These are phyloP conservation scores for Meganola albula DNA, from an alignment of 2,888 invertebrate species.

Conservation along the genomic window DNA sequence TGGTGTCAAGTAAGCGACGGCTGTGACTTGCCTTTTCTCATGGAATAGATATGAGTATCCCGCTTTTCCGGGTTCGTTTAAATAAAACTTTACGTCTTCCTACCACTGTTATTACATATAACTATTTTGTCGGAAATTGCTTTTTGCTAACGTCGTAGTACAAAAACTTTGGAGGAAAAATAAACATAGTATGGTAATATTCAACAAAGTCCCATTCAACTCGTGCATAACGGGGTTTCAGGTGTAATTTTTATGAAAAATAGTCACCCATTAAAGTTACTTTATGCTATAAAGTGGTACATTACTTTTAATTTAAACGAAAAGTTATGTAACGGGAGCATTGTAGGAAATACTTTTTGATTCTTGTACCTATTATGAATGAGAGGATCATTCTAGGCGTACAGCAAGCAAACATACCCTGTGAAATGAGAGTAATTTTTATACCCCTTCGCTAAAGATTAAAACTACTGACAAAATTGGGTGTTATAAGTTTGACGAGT, in stretches of 20 bases:
- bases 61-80: conserved; percentile 35
- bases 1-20: conserved; percentile 50
- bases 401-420: no score
- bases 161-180: conserved; percentile 26
- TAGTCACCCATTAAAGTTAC: conserved; percentile 24
- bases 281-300: conserved; percentile 19
- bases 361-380: no score
- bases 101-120: conserved; percentile 20
- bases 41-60: conserved; percentile 45
- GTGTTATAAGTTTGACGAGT: no score
- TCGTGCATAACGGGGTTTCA: conserved; percentile 31
- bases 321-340: no score
- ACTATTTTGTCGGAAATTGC: conserved; percentile 32
- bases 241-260: conserved; percentile 31
- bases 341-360: no score
- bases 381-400: no score
- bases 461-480: no score
- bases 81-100: conserved; percentile 32
- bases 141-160: conserved; percentile 28
- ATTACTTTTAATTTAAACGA: conserved; percentile 24
- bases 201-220: conserved; percentile 24
- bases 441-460: no score
- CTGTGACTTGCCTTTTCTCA: conserved; percentile 36
- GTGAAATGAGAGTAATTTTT: no score
- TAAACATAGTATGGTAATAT: conserved; percentile 32